phyloP scores from a whole-genome alignment of 2,888 invertebrate genomes.

The Rhagophthalmus giganteus region DNA sequence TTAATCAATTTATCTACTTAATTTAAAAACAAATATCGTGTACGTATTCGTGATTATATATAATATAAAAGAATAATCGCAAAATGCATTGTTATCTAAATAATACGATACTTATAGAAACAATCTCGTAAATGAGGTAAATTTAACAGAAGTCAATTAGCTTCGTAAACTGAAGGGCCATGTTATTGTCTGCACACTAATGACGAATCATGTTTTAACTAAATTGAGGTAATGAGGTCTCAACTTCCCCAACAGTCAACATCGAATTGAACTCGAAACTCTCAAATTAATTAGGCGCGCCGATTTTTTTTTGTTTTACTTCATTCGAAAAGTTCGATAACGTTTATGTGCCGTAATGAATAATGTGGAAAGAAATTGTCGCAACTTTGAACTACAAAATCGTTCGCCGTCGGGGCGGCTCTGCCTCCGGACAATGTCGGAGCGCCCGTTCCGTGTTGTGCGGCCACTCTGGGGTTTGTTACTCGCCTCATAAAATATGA shows the following conservation, averaged over 20 bases:
- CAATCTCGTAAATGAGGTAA: slow-evolving; percentile 32
- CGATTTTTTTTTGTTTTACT: slow-evolving; percentile 10
- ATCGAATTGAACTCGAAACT: slow-evolving; percentile 35
- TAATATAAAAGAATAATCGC: neutral
- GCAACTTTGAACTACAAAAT: too few species aligned
- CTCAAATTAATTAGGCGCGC: slow-evolving; percentile 27
- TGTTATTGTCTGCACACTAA: slow-evolving; percentile 47
- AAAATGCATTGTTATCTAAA: slow-evolving; percentile 1
- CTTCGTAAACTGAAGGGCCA: slow-evolving; percentile 52
- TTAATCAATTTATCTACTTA: too few species aligned
- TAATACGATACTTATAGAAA: slow-evolving; percentile 24
- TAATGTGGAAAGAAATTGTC: too few species aligned
- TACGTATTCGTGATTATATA: too few species aligned
- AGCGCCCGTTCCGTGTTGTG: slow-evolving; percentile 9
- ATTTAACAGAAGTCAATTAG: slow-evolving; percentile 49
- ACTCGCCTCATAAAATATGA: slow-evolving; percentile 35
- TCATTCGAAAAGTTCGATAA: slow-evolving; percentile 2
- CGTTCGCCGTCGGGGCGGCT: slow-evolving; percentile 37
- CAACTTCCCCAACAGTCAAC: slow-evolving; percentile 45
- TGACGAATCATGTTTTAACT: slow-evolving; percentile 54
- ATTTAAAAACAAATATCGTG: too few species aligned
- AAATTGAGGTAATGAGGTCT: slow-evolving; percentile 54
- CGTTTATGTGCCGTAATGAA: slow-evolving; percentile 2
- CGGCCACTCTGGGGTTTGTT: slow-evolving; percentile 24
- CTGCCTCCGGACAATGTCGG: slow-evolving; percentile 29